Conservation (phyloP, 2,888 invertebrate species). For the Pyralis farinalis region DNA sequence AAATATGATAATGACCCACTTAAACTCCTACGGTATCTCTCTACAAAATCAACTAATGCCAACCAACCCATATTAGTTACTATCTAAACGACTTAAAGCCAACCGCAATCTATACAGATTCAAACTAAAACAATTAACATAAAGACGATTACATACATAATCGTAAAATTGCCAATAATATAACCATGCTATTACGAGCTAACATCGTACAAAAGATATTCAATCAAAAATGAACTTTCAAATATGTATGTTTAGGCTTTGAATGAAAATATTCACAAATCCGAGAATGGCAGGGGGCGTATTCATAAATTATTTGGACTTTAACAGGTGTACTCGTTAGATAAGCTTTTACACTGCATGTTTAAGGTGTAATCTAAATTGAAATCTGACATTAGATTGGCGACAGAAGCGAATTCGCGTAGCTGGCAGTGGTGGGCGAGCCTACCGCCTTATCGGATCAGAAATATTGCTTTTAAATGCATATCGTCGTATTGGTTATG, state of each 20-base stretch:
- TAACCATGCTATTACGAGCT: slow-evolving; percentile 10
- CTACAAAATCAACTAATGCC: neutral
- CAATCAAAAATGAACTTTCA: slow-evolving; percentile 19
- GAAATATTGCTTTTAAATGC: slow-evolving; percentile 4
- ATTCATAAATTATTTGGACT: slow-evolving; percentile 71
- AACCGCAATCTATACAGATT: slow-evolving; percentile 3
- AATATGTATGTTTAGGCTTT: slow-evolving; percentile 32
- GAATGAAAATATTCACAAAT: slow-evolving; percentile 31
- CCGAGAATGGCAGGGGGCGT: slow-evolving; percentile 44
- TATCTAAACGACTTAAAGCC: slow-evolving; percentile 1
- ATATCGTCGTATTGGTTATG: neutral
- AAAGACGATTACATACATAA: slow-evolving; percentile 8
- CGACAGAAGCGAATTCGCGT: slow-evolving; percentile 60
- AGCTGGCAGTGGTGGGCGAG: slow-evolving; percentile 34
- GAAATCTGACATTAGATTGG: slow-evolving; percentile 78
- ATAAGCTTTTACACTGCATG: slow-evolving; percentile 74
- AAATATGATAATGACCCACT: too few species aligned
- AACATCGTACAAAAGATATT: slow-evolving; percentile 2
- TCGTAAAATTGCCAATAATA: slow-evolving; percentile 10
- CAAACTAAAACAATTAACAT: slow-evolving; percentile 9
- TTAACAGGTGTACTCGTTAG: slow-evolving; percentile 76
- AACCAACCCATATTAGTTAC: neutral
- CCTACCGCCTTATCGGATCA: slow-evolving; percentile 2
- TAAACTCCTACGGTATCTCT: too few species aligned
- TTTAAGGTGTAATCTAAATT: slow-evolving; percentile 76